These are phyloP conservation scores for Megathymus violae DNA, from an alignment of 1,140 invertebrate species.

Conservation along the genomic window DNA sequence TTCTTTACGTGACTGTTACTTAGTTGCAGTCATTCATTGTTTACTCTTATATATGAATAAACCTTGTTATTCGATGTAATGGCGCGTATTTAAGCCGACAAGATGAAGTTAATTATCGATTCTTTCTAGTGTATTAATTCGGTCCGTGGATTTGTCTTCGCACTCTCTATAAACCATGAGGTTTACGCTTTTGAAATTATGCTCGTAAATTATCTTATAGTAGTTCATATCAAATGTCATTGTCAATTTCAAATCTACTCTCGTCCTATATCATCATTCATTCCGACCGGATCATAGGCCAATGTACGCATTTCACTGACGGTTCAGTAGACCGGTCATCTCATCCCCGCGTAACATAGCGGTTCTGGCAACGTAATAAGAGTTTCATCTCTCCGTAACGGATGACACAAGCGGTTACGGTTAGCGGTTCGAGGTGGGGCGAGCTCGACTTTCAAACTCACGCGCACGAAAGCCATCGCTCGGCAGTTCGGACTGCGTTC, in stretches of 20 bases:
- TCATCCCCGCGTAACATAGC: conserved; percentile 59
- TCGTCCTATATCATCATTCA: neutral
- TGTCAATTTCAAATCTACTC: no score
- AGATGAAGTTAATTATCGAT: conserved; percentile 25
- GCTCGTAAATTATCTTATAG: no score
- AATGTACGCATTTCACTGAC: conserved; percentile 3
- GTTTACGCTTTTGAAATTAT: no score
- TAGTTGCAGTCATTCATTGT: conserved; percentile 24
- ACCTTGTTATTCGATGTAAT: conserved; percentile 28
- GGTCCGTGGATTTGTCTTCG: neutral
- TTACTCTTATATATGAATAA: conserved; percentile 4
- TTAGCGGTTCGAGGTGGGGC: conserved; percentile 46
- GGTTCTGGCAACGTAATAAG: conserved; percentile 60
- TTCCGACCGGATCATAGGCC: conserved; percentile 1
- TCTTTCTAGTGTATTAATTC: neutral
- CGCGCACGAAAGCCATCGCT: conserved; percentile 49
- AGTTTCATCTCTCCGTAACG: conserved; percentile 69
- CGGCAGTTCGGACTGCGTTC: conserved; percentile 39
- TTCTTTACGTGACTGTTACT: conserved; percentile 19
- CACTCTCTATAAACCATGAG: neutral
- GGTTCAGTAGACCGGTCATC: conserved; percentile 16
- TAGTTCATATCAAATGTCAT: neutral
- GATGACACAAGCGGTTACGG: conserved; percentile 78
- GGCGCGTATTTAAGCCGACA: conserved; percentile 21
- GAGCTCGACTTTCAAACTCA: conserved; percentile 59